Percentiles rank a stretch among this genome's conserved stretches.
Evolutionary conservation across 1,140 invertebrate species (phyloP).

Genomic region (Saccostrea cuccullata): DNA sequence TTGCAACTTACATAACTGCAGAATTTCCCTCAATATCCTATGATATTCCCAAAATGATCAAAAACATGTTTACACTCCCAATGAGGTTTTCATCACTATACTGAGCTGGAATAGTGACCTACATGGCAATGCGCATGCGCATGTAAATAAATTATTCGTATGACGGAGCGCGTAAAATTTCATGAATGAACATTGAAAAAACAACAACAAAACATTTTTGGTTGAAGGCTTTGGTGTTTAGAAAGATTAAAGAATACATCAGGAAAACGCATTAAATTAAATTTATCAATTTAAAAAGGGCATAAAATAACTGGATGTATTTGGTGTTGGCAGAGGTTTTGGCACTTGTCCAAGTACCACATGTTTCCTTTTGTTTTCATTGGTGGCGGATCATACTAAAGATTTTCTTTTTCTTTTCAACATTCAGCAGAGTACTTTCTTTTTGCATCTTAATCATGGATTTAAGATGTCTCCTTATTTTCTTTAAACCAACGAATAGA

Average conservation of each 20-base stretch:
- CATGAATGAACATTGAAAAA: constrained; percentile 20
- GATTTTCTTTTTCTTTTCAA: neutral
- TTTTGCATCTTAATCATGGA: too few relatives aligned
- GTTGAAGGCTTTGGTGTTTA: neutral
- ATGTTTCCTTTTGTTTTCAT: constrained; percentile 9
- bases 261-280: too few relatives aligned
- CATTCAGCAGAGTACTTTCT: too few relatives aligned
- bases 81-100: constrained; percentile 6
- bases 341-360: constrained; percentile 15
- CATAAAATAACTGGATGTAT: neutral
- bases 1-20: neutral
- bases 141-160: constrained; percentile 32
- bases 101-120: constrained; percentile 29
- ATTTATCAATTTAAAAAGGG: too few relatives aligned
- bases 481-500: too few relatives aligned
- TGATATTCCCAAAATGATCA: neutral
- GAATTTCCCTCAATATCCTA: neutral
- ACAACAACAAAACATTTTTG: neutral
- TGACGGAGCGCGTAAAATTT: constrained; percentile 26
- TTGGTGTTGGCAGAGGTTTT: neutral
- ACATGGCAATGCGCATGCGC: constrained; percentile 1
- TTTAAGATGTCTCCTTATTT: too few relatives aligned
- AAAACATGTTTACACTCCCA: constrained; percentile 26
- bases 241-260: too few relatives aligned
- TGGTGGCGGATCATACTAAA: neutral